phyloP scores from a whole-genome alignment of 2,113 vertebrate species.

The Apodemus speciosus region DNA sequence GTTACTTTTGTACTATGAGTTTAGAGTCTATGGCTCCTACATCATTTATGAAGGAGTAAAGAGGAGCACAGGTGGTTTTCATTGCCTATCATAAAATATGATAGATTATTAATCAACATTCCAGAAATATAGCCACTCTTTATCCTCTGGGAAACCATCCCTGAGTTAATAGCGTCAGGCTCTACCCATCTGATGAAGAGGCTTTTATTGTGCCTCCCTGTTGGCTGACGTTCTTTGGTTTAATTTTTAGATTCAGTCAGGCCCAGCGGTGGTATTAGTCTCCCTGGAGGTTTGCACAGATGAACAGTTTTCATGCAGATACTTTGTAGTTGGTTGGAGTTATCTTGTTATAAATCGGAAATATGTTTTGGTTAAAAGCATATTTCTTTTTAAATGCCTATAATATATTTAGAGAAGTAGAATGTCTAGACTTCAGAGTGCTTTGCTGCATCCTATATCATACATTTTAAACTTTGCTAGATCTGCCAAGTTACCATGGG shows the following conservation, averaged over 20 bases:
- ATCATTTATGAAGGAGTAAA: conserved; percentile 1
- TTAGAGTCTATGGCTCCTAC: conserved; percentile 34
- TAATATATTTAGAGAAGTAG: conserved; percentile 19
- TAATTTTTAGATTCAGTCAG: conserved; percentile 46
- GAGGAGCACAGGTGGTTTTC: background rate
- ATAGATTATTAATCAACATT: conserved; percentile 12
- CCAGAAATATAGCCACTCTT: background rate
- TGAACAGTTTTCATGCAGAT: background rate
- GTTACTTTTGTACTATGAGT: background rate
- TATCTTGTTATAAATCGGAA: conserved; percentile 56
- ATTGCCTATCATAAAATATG: conserved; percentile 14
- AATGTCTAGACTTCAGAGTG: conserved; percentile 41
- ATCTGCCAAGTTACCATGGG: background rate
- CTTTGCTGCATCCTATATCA: background rate
- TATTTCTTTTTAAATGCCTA: conserved; percentile 12
- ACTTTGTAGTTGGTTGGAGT: conserved; percentile 16
- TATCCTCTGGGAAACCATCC: background rate
- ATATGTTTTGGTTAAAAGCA: conserved; percentile 16
- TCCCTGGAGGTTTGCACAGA: conserved; percentile 30
- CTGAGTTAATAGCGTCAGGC: conserved; percentile 35
- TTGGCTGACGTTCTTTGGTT: conserved; percentile 13
- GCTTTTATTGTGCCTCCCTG: conserved; percentile 22
- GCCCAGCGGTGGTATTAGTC: conserved; percentile 1
- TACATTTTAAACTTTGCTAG: background rate
- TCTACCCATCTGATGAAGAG: conserved; percentile 24